These are phyloP conservation scores for Prionace glauca DNA, from an alignment of 2,797 vertebrate genomes.

Conservation along the genomic window DNA sequence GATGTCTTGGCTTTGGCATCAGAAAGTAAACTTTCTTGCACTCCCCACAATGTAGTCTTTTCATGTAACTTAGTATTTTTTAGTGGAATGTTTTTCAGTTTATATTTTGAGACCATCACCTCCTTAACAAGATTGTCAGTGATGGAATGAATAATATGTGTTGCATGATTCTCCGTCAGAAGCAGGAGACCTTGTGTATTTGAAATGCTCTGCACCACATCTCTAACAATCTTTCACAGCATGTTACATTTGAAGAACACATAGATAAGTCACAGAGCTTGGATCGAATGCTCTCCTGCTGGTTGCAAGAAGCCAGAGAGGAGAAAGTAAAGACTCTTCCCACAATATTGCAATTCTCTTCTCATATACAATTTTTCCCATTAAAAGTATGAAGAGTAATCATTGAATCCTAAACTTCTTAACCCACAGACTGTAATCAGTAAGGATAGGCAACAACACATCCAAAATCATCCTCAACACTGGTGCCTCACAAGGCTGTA, in stretches of 20 bases:
- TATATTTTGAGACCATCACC: neutral
- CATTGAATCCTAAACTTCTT: no score
- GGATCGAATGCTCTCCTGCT: neutral
- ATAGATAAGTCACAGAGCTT: neutral
- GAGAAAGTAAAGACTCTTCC: neutral
- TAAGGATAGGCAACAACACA: no score
- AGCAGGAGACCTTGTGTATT: neutral
- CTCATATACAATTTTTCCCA: neutral
- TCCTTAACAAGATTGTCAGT: neutral
- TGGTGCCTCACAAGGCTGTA: no score
- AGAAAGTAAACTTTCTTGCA: neutral
- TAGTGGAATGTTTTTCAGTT: no score
- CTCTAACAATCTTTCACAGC: neutral
- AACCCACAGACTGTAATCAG: no score
- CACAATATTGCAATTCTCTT: neutral
- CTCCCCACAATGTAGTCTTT: neutral
- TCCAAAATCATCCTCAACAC: no score
- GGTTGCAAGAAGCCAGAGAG: neutral
- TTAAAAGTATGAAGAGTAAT: neutral
- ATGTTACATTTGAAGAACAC: neutral
- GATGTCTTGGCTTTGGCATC: neutral
- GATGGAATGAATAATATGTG: no score
- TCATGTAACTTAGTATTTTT: neutral
- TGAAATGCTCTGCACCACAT: no score
- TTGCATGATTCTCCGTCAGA: neutral